Evolutionary conservation across 1,140 invertebrate species (phyloP), one percentile per base, ranked within the genome.

Genomic region (Pseudomyrmex dendroicus): DNA sequence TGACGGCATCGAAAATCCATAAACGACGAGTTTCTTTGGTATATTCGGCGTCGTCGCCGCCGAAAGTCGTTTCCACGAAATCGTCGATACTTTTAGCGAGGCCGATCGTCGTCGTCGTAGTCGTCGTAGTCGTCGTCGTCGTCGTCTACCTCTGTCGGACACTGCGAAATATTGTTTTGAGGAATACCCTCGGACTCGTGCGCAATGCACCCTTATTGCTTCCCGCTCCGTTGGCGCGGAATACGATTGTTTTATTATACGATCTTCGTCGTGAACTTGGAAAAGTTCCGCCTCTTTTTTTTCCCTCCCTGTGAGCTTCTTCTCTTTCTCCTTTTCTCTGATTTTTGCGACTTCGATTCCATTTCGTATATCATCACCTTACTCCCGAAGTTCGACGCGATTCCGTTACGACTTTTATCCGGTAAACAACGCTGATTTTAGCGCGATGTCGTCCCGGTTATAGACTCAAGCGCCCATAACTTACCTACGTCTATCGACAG

Each of bases 161-260:
- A 72, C 66, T 73, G 74, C 86, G 74, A 89, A 89, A 89, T 89
- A 89, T 89, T 89, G 86, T 89, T 88, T 89, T 84, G 88, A 89
- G 83, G 84, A 86, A 89, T 89, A 87, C 72, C 82, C 84, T 85
- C 67, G 86, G 86, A 88, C 87, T 76, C 35, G 35, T 35, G 35
- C 20, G 72, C 87, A 74, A 61, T 56, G 77, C 83, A 68, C 84
- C 80, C 86, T 89, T 89, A 89, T 89, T 89, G 87, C 87, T 87
- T 89, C 78, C 87, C 88, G 87, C 88, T 89, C 85, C 85, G 85
- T 46, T 84, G 87, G 82, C 70, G 77, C 35, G 88, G 88, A 86
- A 89, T 87, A 86, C 88, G 77, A 89, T 89, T 89, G 88, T 89
- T 89, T 89, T 89, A 89, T 89, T 89, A 89, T 89, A 89, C 87